phyloP scores from a whole-genome alignment of 2,888 invertebrate species.

The Lottia scabra region DNA sequence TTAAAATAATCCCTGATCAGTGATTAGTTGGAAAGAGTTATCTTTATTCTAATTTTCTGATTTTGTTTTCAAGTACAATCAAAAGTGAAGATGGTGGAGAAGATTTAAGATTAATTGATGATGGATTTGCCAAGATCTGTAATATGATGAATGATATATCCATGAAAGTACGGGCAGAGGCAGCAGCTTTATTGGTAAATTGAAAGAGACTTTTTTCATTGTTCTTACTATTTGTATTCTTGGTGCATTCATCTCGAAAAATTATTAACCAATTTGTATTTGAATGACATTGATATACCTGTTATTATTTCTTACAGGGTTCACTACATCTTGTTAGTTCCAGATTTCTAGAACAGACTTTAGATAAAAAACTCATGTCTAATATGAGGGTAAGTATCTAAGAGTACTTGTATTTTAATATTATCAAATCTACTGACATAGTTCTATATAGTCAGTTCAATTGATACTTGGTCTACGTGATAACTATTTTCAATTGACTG shows the following conservation, averaged over 20 bases:
- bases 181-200: constrained; percentile 80
- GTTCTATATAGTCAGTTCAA: too few relatives aligned
- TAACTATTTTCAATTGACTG: too few relatives aligned
- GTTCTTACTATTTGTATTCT: too few relatives aligned
- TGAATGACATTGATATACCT: background rate
- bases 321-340: constrained; percentile 88
- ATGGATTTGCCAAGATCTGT: constrained; percentile 95
- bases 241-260: too few relatives aligned
- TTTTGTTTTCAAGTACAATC: constrained; percentile 73
- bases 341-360: constrained; percentile 91
- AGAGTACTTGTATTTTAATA: too few relatives aligned
- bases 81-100: constrained; percentile 82
- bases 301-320: constrained; percentile 72
- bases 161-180: constrained; percentile 84
- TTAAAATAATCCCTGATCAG: background rate
- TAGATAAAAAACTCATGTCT: constrained; percentile 98
- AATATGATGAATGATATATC: constrained; percentile 92
- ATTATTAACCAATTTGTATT: too few relatives aligned
- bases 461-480: too few relatives aligned
- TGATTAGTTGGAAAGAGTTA: background rate
- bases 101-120: constrained; percentile 90
- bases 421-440: too few relatives aligned
- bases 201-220: background rate
- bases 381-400: constrained; percentile 81
- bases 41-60: background rate